These are phyloP conservation scores for Yponomeuta cagnagella DNA, from an alignment of 2,888 invertebrate species.

Conservation along the genomic window DNA sequence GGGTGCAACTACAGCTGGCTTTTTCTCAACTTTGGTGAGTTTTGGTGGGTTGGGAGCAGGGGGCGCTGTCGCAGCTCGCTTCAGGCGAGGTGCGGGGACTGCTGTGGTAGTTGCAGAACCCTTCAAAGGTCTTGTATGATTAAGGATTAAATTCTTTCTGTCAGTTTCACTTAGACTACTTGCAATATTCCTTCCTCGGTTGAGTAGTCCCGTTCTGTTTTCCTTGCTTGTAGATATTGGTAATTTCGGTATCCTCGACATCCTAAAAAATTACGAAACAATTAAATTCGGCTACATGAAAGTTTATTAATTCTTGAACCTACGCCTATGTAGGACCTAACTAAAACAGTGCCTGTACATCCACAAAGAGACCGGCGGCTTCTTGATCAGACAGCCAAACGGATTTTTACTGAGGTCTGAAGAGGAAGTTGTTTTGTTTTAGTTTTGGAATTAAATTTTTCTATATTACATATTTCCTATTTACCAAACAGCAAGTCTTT, in stretches of 20 bases:
- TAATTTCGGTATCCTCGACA: constrained; percentile 66
- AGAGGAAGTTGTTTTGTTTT: background rate
- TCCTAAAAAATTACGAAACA: constrained; percentile 23
- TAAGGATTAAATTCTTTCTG: constrained; percentile 53
- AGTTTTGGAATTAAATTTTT: background rate
- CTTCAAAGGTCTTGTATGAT: constrained; percentile 52
- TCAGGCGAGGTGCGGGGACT: constrained; percentile 46
- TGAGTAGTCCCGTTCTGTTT: constrained; percentile 49
- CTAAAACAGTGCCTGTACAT: background rate
- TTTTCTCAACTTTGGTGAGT: constrained; percentile 54
- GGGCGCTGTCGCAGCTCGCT: constrained; percentile 55
- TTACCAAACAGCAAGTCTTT: no score
- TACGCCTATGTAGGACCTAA: no score
- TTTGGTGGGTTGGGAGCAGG: constrained; percentile 41
- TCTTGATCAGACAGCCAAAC: background rate
- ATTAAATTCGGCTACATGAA: background rate
- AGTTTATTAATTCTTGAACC: no score
- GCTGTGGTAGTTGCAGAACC: constrained; percentile 26
- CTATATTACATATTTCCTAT: background rate
- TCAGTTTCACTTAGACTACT: constrained; percentile 57
- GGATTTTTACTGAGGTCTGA: background rate
- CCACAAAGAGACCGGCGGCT: no score
- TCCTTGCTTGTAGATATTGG: constrained; percentile 52
- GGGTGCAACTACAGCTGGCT: constrained; percentile 57
- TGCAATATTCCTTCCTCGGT: constrained; percentile 43